These are phyloP conservation scores for Gortyna flavago DNA, from an alignment of 2,888 invertebrate species.

Conservation along the genomic window DNA sequence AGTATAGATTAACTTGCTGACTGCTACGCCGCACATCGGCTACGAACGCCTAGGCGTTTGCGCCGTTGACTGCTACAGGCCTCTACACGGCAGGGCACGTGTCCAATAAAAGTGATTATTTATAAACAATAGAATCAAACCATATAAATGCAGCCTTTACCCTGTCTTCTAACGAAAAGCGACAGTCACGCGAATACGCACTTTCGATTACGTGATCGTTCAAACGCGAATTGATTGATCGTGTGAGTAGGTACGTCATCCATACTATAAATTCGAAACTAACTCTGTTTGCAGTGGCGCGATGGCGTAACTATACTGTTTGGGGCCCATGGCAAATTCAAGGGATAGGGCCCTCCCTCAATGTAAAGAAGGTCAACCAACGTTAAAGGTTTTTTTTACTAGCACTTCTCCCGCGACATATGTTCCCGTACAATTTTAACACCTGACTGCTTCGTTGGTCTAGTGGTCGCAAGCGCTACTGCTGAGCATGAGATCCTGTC, in stretches of 20 bases:
- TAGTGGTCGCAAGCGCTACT: too few species aligned
- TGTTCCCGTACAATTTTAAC: too few species aligned
- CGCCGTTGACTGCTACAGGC: neutral
- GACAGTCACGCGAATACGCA: too few species aligned
- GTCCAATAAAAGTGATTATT: constrained; percentile 1
- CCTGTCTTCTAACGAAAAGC: neutral
- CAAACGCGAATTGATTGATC: neutral
- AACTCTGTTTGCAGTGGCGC: too few species aligned
- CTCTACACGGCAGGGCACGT: neutral
- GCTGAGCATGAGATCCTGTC: too few species aligned
- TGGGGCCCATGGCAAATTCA: too few species aligned
- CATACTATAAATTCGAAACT: neutral
- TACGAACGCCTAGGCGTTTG: constrained; percentile 15
- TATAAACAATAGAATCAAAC: neutral
- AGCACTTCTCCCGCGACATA: too few species aligned
- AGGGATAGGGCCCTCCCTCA: too few species aligned
- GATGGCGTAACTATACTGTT: too few species aligned
- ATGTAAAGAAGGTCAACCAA: too few species aligned
- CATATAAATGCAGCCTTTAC: neutral
- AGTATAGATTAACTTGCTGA: neutral
- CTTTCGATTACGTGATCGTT: neutral
- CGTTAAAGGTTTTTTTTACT: too few species aligned
- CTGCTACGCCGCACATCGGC: neutral
- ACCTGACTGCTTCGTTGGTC: too few species aligned
- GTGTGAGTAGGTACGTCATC: neutral